Percentiles rank a stretch among this genome's conserved stretches.
Evolutionary conservation across 2,888 invertebrate species (phyloP).

Genomic region (Hydraecia micacea): DNA sequence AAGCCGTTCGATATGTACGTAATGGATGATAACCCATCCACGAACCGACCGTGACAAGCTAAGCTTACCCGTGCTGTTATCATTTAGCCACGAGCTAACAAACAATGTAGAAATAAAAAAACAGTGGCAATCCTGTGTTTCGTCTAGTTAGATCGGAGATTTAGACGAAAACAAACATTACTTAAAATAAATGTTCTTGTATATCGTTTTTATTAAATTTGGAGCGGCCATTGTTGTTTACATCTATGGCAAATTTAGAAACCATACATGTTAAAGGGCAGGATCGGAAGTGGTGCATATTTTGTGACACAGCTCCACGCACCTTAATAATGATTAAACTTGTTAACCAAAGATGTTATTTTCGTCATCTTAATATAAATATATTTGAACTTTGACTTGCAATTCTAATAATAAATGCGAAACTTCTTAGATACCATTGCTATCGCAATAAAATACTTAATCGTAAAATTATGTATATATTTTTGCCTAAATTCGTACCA

Average conservation of each 20-base stretch:
- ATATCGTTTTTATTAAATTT: too few relatives aligned
- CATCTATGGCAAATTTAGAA: too few relatives aligned
- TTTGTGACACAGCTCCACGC: too few relatives aligned
- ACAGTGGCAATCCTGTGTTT: too few relatives aligned
- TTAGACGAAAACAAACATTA: too few relatives aligned
- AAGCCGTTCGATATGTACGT: too few relatives aligned
- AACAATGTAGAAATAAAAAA: neutral
- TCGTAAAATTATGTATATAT: neutral
- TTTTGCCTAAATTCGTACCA: constrained; percentile 6
- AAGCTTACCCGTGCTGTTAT: neutral
- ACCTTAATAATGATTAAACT: neutral
- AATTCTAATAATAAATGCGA: constrained; percentile 1
- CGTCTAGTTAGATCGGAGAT: too few relatives aligned
- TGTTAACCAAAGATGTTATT: neutral
- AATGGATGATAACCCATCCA: neutral
- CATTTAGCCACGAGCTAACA: neutral
- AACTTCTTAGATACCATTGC: neutral
- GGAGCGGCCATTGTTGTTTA: too few relatives aligned
- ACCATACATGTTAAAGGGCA: too few relatives aligned
- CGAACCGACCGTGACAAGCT: neutral
- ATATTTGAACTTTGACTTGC: constrained; percentile 19
- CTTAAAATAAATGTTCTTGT: too few relatives aligned
- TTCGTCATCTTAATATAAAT: constrained; percentile 9
- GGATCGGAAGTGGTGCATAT: too few relatives aligned
- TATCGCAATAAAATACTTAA: neutral